phyloP scores from a whole-genome alignment of 2,797 vertebrate species.

The Varecia variegata region DNA sequence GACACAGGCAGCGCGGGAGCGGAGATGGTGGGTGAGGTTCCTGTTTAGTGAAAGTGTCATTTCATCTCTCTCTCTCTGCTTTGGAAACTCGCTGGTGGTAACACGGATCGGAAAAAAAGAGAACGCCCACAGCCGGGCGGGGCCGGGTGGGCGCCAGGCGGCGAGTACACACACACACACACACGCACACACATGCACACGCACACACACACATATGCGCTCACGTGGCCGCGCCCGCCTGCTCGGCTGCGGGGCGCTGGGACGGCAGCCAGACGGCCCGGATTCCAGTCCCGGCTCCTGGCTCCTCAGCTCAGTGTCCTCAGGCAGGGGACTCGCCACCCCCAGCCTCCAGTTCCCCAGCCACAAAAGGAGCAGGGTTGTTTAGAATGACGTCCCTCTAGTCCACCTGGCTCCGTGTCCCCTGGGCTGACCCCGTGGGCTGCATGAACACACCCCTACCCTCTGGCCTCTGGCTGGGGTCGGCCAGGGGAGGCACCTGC shows the following conservation, averaged over 20 bases:
- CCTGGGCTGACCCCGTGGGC: accelerated
- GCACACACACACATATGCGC: background rate
- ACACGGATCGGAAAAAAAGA: background rate
- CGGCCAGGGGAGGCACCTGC: background rate
- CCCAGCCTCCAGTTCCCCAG: background rate
- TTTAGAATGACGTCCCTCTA: accelerated
- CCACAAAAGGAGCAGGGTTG: accelerated
- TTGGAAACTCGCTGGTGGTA: background rate
- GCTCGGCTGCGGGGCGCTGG: background rate
- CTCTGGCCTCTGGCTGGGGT: background rate
- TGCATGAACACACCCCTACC: accelerated
- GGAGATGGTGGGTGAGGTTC: background rate
- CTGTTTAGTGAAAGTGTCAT: background rate
- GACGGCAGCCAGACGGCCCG: background rate
- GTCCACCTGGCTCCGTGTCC: background rate
- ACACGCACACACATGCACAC: background rate
- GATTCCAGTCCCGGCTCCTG: background rate
- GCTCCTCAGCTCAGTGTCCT: background rate
- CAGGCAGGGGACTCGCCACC: background rate
- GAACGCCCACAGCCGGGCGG: background rate
- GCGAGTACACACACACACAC: background rate
- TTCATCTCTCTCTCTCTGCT: background rate
- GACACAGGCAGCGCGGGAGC: background rate
- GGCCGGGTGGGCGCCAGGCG: background rate
- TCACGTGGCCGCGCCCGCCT: background rate